phyloP scores from a whole-genome alignment of 2,113 vertebrate genomes.

The Vimba vimba region DNA sequence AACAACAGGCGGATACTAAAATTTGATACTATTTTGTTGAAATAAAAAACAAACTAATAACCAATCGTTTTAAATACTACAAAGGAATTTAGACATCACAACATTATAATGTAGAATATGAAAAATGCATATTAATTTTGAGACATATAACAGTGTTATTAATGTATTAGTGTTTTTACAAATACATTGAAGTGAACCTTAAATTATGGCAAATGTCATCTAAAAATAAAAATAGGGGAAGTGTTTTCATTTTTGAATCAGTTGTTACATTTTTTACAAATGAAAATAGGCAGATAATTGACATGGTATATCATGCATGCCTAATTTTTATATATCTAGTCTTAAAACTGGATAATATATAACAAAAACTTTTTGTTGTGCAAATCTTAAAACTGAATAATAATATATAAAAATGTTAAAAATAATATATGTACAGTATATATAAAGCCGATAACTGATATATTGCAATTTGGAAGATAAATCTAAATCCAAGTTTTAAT shows the following conservation, averaged over 20 bases:
- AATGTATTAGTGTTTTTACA: background rate
- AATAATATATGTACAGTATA: no score
- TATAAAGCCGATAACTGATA: no score
- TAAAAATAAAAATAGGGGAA: background rate
- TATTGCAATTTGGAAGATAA: no score
- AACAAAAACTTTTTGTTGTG: background rate
- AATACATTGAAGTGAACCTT: background rate
- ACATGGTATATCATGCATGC: background rate
- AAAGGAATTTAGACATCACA: background rate
- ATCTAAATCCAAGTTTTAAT: no score
- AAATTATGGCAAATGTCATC: background rate
- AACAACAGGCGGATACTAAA: background rate
- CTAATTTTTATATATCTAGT: background rate
- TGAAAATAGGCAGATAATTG: background rate
- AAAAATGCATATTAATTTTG: background rate
- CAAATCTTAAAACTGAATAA: background rate
- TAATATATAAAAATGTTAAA: no score
- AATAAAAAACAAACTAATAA: background rate
- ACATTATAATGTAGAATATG: background rate
- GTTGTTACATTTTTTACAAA: no score
- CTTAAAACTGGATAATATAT: background rate
- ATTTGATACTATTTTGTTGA: background rate
- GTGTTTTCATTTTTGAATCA: no score
- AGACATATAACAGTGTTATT: background rate
- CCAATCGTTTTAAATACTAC: background rate